Base-by-base conservation (phyloP, 2,888 invertebrate genomes). In the Drosophila mulleri region DNA sequence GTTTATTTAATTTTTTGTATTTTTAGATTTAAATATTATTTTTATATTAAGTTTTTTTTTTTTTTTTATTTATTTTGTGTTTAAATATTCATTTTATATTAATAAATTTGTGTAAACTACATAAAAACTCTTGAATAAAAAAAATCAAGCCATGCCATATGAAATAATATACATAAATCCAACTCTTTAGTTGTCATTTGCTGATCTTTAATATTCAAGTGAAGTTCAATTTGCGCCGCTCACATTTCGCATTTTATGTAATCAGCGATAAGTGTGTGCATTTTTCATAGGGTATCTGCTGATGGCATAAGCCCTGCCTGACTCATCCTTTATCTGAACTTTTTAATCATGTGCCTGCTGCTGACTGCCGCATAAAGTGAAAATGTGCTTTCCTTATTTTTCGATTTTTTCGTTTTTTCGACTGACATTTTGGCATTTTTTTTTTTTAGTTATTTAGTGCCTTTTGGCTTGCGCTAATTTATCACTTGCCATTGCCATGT, bases 351-450 rank as follows among this genome's bases (percentile, higher is more conserved):
- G 70, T 61, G 41, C n/a, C 62, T 57, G 41, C 48, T 52, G 60
- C 54, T 65, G 61, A 47, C 48, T 57, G 71, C 62, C 70, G 70
- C 69, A 81, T 81, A 78, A 83, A 87, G 82, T 83, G 82, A 87
- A 83, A 84, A 82, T 87, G 69, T 72, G 75, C 69, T 75, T 82
- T 82, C 67, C 67, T 72, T 67, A 32, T 39, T 41, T 65, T 59
- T 54, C 63, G 78, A 65, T 9, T 59, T 45, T 35, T 42, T 62
- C 29, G 29, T 53, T 52, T 72, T 72, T 56, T 67, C 58, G 66
- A 70, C 80, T 76, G 74, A 80, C 75, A 86, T 85, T 86, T 83
- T 67, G 82, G 80, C 83, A 60, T 67, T 67, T 76, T 29, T 29
- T 8, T 29, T 72, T 47, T 53, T 37, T 61, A 72, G 70, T 80